phyloP scores from a whole-genome alignment of 1,140 invertebrate genomes.

The Aphaenogaster ashmeadi region DNA sequence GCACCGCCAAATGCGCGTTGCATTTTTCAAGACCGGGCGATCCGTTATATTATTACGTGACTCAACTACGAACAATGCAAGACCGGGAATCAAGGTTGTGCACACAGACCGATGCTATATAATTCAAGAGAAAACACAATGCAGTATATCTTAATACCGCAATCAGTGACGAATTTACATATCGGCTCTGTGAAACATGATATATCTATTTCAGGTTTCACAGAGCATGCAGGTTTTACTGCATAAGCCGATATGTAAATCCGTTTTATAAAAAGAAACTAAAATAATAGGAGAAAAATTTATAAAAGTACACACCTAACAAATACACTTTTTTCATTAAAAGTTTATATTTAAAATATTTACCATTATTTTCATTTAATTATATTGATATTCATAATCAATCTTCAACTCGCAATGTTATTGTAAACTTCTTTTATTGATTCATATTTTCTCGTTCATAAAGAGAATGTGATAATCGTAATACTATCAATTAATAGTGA shows the following conservation, averaged over 20 bases:
- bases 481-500: neutral
- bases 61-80: constrained; percentile 57
- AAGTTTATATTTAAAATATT: neutral
- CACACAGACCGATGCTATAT: constrained; percentile 26
- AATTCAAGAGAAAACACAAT: constrained; percentile 45
- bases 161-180: constrained; percentile 35
- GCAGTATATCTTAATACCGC: constrained; percentile 15
- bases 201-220: no score
- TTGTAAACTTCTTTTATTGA: neutral
- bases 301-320: neutral
- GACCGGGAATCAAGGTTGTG: constrained; percentile 59
- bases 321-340: neutral
- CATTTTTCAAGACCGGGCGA: constrained; percentile 39
- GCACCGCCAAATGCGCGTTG: constrained; percentile 29
- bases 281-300: neutral
- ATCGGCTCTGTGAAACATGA: neutral
- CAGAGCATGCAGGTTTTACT: no score
- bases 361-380: neutral
- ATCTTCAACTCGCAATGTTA: neutral
- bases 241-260: neutral
- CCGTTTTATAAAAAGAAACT: neutral
- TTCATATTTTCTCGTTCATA: neutral
- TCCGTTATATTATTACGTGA: constrained; percentile 74
- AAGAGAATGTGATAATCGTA: neutral
- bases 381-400: neutral